Evolutionary conservation across 2,888 invertebrate genomes (phyloP).

Genomic region (Alsophila aescularia): DNA sequence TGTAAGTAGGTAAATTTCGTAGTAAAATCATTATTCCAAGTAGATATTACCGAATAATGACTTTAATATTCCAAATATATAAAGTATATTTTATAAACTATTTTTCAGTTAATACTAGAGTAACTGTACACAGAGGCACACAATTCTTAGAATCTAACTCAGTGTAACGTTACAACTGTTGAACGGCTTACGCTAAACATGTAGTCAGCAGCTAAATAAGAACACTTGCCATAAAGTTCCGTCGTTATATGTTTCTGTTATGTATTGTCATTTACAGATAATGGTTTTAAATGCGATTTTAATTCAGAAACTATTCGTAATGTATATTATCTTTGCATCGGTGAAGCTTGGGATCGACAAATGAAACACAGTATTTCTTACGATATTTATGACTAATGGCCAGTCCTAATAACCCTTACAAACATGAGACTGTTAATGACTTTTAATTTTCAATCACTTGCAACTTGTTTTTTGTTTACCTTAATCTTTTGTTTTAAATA

Average conservation of each 20-base stretch:
- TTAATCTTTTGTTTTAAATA: too few species aligned
- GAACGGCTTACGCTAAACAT: conserved; percentile 37
- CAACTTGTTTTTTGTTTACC: too few species aligned
- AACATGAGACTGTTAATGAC: not conserved
- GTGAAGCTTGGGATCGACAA: conserved; percentile 15
- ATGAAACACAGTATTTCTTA: conserved; percentile 7
- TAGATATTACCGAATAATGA: conserved; percentile 33
- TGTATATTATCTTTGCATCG: conserved; percentile 9
- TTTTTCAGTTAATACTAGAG: conserved; percentile 54
- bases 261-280: conserved; percentile 14
- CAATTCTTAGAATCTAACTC: conserved; percentile 75
- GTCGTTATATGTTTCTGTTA: not conserved
- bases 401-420: conserved; percentile 4
- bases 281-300: conserved; percentile 18
- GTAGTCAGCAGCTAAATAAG: conserved; percentile 46
- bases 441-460: too few species aligned
- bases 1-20: conserved; percentile 45
- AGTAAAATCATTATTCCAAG: conserved; percentile 45
- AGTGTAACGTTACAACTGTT: conserved; percentile 21
- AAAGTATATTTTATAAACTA: conserved; percentile 40
- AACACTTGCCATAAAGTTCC: conserved; percentile 39
- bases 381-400: conserved; percentile 15
- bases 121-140: conserved; percentile 81
- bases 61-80: conserved; percentile 33
- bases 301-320: conserved; percentile 9